A percentile compares a stretch with the other conserved stretches of the same genome.
Evolutionary conservation across 2,888 invertebrate genomes (phyloP).

Genomic region (Drosophila atripex): DNA sequence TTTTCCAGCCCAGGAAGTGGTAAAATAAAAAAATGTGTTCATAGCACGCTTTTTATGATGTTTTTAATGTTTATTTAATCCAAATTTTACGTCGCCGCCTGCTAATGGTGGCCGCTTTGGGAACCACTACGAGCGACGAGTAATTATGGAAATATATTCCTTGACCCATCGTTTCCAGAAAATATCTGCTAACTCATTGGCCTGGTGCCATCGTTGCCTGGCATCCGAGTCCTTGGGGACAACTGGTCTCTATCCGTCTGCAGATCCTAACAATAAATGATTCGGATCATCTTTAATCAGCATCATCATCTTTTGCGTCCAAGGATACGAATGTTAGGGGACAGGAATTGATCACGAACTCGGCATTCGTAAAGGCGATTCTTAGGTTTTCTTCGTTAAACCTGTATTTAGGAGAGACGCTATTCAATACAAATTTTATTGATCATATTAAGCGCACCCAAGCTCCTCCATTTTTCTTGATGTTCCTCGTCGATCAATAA

Average conservation of each 20-base stretch:
- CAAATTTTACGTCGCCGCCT: background rate
- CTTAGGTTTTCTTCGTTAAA: slow-evolving; percentile 4
- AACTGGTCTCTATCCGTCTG: background rate
- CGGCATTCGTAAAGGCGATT: background rate
- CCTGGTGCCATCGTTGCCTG: too few relatives aligned
- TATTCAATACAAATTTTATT: background rate
- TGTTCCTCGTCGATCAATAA: too few relatives aligned
- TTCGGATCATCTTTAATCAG: too few relatives aligned
- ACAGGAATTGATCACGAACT: background rate
- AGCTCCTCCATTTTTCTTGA: too few relatives aligned
- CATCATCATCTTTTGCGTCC: background rate
- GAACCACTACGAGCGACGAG: background rate
- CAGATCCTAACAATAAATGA: background rate
- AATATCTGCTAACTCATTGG: too few relatives aligned
- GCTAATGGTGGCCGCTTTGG: background rate
- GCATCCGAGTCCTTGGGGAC: background rate
- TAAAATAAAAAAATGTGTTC: too few relatives aligned
- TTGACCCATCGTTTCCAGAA: too few relatives aligned
- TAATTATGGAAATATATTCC: background rate
- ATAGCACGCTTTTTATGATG: too few relatives aligned
- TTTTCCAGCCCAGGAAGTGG: too few relatives aligned
- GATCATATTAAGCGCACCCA: background rate
- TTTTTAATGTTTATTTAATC: too few relatives aligned
- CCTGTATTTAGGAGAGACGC: background rate
- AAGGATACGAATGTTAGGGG: slow-evolving; percentile 1